Evolutionary conservation across 2,113 vertebrate genomes (phyloP).

Genomic region (Hepsetus odoe): DNA sequence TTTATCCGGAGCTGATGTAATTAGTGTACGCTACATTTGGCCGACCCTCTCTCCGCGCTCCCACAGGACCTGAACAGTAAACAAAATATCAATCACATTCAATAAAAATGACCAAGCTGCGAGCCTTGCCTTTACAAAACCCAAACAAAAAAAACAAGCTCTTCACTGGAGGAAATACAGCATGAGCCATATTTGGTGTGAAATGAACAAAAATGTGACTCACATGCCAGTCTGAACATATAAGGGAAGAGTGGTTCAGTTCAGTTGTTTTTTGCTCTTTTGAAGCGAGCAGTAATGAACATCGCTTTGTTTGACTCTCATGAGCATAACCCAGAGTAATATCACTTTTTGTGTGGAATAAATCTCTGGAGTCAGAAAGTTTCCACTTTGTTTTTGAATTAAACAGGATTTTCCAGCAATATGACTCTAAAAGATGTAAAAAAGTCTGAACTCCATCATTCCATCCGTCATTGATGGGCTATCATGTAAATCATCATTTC

Average conservation of each 20-base stretch:
- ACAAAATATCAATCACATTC: slow-evolving; percentile 56
- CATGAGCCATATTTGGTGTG: neutral
- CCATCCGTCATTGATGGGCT: no score
- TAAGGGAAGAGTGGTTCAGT: neutral
- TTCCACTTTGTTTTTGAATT: neutral
- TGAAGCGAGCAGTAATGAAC: neutral
- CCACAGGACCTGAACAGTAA: slow-evolving; percentile 47
- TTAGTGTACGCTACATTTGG: slow-evolving; percentile 50
- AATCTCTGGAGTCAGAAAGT: neutral
- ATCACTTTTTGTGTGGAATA: neutral
- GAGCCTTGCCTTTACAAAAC: slow-evolving; percentile 30
- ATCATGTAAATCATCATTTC: no score
- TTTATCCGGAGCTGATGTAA: slow-evolving; percentile 47
- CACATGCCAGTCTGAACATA: neutral
- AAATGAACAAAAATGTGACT: neutral
- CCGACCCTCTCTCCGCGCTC: slow-evolving; percentile 46
- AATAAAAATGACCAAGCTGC: slow-evolving; percentile 37
- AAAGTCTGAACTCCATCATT: neutral
- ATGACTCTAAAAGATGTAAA: neutral
- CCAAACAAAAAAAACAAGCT: slow-evolving; percentile 22
- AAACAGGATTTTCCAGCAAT: neutral
- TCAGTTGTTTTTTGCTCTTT: neutral
- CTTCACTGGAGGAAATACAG: slow-evolving; percentile 23
- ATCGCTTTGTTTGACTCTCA: neutral
- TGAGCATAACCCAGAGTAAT: neutral